Conservation (phyloP, 2,888 invertebrate genomes). For the Poecilobothrus nobilitatus region DNA sequence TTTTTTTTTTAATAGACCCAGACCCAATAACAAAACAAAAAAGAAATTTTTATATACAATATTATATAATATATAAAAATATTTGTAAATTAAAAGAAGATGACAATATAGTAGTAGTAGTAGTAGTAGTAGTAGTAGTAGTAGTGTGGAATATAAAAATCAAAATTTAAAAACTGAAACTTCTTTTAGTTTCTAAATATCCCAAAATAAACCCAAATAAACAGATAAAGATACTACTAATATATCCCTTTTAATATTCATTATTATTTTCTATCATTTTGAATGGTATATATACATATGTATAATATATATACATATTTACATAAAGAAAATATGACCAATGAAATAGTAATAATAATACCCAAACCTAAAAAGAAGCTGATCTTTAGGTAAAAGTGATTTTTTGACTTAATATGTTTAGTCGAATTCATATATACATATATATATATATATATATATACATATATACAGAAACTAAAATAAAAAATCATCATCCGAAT, state of each 20-base stretch:
- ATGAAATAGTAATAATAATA: too few species aligned
- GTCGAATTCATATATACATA: too few species aligned
- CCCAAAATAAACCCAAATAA: not conserved
- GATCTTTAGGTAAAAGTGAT: too few species aligned
- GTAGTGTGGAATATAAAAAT: not conserved
- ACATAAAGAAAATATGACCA: too few species aligned
- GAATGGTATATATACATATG: not conserved
- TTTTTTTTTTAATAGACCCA: not conserved
- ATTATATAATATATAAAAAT: not conserved
- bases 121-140: too few species aligned
- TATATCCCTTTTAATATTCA: slow-evolving; percentile 1
- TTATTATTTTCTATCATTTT: not conserved
- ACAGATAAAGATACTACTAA: not conserved
- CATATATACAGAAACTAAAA: too few species aligned
- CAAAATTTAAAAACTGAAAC: not conserved
- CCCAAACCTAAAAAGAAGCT: too few species aligned
- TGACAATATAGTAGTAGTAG: too few species aligned
- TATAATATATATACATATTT: not conserved
- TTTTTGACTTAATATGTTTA: too few species aligned
- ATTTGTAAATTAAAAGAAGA: too few species aligned
- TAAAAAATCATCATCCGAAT: too few species aligned
- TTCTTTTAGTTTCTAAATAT: not conserved
- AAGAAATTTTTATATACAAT: not conserved
- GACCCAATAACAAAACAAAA: not conserved
- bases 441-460: too few species aligned